Evolutionary conservation across 2,113 vertebrate genomes (phyloP).

Genomic region (Mionectes macconnelli): DNA sequence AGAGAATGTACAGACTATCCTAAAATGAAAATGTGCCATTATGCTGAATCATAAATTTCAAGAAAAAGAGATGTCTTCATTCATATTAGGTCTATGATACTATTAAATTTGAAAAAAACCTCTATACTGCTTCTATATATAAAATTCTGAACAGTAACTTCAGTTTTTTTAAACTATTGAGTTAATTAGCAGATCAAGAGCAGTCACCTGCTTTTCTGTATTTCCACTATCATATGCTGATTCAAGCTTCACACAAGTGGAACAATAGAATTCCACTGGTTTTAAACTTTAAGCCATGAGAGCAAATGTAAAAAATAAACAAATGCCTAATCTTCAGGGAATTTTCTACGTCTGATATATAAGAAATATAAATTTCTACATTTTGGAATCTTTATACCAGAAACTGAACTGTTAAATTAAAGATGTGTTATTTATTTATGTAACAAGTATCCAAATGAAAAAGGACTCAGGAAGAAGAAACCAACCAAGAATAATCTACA

Average conservation of each 20-base stretch:
- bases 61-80: background rate
- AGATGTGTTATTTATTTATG: background rate
- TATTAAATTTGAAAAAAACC: background rate
- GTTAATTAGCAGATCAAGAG: background rate
- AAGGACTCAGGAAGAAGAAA: background rate
- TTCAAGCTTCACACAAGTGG: background rate
- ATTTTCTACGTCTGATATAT: background rate
- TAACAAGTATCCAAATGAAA: background rate
- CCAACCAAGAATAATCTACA: background rate
- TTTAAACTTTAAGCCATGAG: background rate
- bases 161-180: background rate
- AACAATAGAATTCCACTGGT: background rate
- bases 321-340: background rate
- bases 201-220: background rate
- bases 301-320: background rate
- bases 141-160: background rate
- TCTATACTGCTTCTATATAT: background rate
- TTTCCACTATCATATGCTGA: background rate
- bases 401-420: background rate
- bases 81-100: background rate
- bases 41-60: background rate
- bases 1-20: background rate
- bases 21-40: background rate
- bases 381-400: background rate
- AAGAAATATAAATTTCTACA: background rate